These are phyloP conservation scores for Siniperca undulata DNA, from an alignment of 2,797 vertebrate species.

Conservation along the genomic window DNA sequence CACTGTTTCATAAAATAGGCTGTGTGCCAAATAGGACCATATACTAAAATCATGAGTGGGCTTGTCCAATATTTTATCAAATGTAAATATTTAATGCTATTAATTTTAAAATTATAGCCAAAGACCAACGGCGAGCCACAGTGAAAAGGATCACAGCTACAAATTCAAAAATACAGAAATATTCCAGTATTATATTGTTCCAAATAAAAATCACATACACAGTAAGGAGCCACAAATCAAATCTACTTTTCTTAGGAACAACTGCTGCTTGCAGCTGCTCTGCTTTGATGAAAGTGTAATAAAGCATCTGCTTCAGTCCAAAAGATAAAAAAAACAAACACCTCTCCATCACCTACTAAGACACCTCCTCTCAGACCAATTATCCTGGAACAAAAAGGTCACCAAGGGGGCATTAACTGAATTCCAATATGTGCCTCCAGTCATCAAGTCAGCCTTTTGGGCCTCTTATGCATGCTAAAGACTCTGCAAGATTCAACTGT, in stretches of 20 bases:
- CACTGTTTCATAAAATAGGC: constrained; percentile 41
- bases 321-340: constrained; percentile 54
- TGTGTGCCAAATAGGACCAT: constrained; percentile 33
- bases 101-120: constrained; percentile 26
- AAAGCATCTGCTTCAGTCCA: constrained; percentile 53
- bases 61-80: constrained; percentile 3
- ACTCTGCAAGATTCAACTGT: constrained; percentile 52
- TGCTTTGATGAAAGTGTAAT: constrained; percentile 48
- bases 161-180: constrained; percentile 21
- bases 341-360: constrained; percentile 57
- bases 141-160: constrained; percentile 1
- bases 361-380: constrained; percentile 71
- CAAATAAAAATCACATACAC: constrained; percentile 35
- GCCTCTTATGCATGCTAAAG: constrained; percentile 63
- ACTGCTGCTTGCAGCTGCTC: constrained; percentile 48
- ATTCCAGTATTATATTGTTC: constrained; percentile 23
- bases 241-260: constrained; percentile 43
- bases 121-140: background rate
- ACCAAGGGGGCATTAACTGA: constrained; percentile 87
- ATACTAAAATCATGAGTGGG: constrained; percentile 38
- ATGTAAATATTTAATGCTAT: constrained; percentile 26
- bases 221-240: constrained; percentile 42
- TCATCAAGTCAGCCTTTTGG: constrained; percentile 77
- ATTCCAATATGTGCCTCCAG: constrained; percentile 88
- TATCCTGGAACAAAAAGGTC: constrained; percentile 87